Conservation (phyloP, 1,140 invertebrate genomes). For the Ridgeia piscesae region DNA sequence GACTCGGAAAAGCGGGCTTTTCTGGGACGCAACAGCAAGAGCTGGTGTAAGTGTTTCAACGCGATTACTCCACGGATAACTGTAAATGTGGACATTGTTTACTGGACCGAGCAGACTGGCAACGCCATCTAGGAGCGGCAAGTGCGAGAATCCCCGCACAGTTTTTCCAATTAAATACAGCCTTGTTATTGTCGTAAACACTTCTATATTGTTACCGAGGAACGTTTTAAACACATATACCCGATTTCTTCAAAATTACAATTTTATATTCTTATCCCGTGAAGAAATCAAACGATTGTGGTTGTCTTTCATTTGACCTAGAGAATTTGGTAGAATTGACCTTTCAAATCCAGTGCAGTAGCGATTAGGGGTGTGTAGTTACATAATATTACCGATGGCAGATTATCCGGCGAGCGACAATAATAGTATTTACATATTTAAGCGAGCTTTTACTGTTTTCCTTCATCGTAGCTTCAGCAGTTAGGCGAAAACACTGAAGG, state of each 20-base stretch:
- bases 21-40: neutral
- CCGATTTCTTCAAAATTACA: neutral
- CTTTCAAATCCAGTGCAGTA: neutral
- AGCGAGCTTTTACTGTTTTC: too few relatives aligned
- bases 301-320: conserved; percentile 1
- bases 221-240: neutral
- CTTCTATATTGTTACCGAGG: neutral
- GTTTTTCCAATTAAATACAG: neutral
- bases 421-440: neutral
- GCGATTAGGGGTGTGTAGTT: neutral
- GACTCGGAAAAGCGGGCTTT: neutral
- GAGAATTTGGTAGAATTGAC: neutral
- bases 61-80: neutral
- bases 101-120: neutral
- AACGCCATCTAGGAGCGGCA: neutral
- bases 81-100: neutral
- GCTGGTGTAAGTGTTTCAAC: neutral
- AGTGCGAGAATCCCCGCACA: neutral
- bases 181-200: neutral
- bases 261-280: neutral
- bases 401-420: neutral
- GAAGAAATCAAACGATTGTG: neutral
- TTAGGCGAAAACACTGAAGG: too few relatives aligned
- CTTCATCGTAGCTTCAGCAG: too few relatives aligned
- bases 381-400: neutral